Evolutionary conservation across 2,113 vertebrate genomes (phyloP).

Genomic region (Sylvietta virens): DNA sequence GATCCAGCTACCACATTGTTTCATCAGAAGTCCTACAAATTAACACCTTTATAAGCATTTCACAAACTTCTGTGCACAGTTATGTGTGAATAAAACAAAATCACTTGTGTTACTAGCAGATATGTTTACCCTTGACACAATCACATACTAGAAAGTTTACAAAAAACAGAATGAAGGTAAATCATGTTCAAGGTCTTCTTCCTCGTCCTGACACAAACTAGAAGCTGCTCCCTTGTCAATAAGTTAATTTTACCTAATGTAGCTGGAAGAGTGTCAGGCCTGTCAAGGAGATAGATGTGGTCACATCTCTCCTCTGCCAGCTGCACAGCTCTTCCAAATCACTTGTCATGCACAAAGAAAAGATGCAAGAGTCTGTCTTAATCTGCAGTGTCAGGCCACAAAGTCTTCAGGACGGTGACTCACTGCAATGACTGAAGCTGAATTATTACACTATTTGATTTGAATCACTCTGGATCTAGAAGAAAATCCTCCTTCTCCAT

Average conservation of each 20-base stretch:
- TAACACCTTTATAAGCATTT: neutral
- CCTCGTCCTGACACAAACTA: neutral
- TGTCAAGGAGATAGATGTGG: constrained; percentile 33
- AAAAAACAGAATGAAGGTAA: neutral
- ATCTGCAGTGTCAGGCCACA: constrained; percentile 43
- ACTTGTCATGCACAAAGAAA: neutral
- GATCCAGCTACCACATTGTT: neutral
- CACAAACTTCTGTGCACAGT: neutral
- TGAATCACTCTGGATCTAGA: constrained; percentile 1
- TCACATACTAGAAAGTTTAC: neutral
- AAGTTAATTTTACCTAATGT: constrained; percentile 53
- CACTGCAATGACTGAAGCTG: constrained; percentile 18
- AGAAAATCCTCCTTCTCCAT: neutral
- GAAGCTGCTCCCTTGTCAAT: neutral
- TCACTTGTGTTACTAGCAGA: neutral
- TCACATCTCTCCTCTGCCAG: constrained; percentile 19
- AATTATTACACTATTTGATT: constrained; percentile 10
- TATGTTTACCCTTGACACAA: neutral
- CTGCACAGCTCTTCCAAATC: neutral
- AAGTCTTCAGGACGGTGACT: constrained; percentile 62
- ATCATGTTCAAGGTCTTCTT: neutral
- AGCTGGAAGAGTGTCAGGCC: constrained; percentile 22
- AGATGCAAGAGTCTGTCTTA: neutral
- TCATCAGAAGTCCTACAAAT: neutral
- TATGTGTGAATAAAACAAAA: neutral